Conservation (phyloP, 2,888 invertebrate genomes). For the Stenichneumon culpator region DNA sequence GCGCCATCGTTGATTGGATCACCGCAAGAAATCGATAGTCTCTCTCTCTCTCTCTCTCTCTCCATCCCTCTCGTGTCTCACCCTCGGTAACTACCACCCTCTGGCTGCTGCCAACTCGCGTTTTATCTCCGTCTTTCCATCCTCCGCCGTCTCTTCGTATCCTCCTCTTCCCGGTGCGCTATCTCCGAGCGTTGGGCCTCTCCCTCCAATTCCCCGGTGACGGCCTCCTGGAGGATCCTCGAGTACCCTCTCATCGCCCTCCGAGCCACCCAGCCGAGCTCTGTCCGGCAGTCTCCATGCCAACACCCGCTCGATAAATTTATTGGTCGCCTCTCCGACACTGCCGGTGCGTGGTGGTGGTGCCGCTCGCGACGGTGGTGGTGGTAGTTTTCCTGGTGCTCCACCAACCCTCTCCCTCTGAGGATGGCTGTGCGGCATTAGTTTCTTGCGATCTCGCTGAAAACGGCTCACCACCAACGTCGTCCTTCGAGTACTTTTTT, state of each 20-base stretch:
- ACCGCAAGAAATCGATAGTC: slow-evolving; percentile 84
- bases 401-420: slow-evolving; percentile 37
- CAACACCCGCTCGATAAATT: slow-evolving; percentile 85
- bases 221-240: slow-evolving; percentile 84
- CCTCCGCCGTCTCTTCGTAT: slow-evolving; percentile 67
- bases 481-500: slow-evolving; percentile 30
- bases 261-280: slow-evolving; percentile 83
- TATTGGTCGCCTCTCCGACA: slow-evolving; percentile 84
- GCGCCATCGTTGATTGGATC: slow-evolving; percentile 85
- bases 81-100: slow-evolving; percentile 65
- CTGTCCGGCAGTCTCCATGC: slow-evolving; percentile 85
- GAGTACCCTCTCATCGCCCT: slow-evolving; percentile 84
- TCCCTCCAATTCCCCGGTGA: slow-evolving; percentile 83
- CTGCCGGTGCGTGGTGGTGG: slow-evolving; percentile 70
- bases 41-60: slow-evolving; percentile 69
- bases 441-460: slow-evolving; percentile 45
- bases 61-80: slow-evolving; percentile 53
- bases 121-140: slow-evolving; percentile 64
- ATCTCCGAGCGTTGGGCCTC: slow-evolving; percentile 61
- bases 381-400: slow-evolving; percentile 25
- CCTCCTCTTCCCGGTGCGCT: slow-evolving; percentile 65
- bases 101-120: slow-evolving; percentile 57
- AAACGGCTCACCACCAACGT: slow-evolving; percentile 41
- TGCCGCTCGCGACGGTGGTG: background rate
- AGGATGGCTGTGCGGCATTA: background rate